Evolutionary conservation across 2,797 vertebrate genomes (phyloP).

Genomic region (Propithecus perrieri): DNA sequence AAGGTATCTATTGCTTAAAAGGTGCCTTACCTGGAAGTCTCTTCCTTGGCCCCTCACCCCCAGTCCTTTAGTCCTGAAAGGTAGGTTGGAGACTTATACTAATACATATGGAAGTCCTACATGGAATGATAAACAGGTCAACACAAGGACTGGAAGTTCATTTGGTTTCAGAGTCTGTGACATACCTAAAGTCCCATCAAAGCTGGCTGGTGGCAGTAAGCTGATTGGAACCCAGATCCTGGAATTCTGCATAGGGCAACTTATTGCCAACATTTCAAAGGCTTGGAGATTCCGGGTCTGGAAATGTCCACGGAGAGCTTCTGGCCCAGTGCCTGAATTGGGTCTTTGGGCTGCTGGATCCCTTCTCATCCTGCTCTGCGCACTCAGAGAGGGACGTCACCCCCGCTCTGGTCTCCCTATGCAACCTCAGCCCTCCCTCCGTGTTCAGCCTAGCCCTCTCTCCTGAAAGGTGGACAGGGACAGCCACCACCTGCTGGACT

Average conservation of each 20-base stretch:
- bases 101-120: neutral
- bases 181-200: neutral
- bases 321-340: neutral
- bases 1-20: neutral
- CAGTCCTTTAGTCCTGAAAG: neutral
- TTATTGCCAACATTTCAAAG: neutral
- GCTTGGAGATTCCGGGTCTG: neutral
- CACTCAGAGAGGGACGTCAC: neutral
- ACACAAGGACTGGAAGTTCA: neutral
- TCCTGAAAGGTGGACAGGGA: neutral
- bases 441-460: neutral
- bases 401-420: neutral
- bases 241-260: neutral
- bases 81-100: neutral
- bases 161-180: neutral
- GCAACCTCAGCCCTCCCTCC: neutral
- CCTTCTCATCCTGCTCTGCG: neutral
- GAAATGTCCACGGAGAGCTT: neutral
- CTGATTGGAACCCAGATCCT: neutral
- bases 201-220: neutral
- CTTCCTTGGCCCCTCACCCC: neutral
- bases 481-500: neutral
- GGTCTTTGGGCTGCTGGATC: neutral
- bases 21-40: neutral
- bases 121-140: neutral